These are phyloP conservation scores for Notiomystis cincta DNA, from an alignment of 2,113 vertebrate genomes.

Conservation along the genomic window DNA sequence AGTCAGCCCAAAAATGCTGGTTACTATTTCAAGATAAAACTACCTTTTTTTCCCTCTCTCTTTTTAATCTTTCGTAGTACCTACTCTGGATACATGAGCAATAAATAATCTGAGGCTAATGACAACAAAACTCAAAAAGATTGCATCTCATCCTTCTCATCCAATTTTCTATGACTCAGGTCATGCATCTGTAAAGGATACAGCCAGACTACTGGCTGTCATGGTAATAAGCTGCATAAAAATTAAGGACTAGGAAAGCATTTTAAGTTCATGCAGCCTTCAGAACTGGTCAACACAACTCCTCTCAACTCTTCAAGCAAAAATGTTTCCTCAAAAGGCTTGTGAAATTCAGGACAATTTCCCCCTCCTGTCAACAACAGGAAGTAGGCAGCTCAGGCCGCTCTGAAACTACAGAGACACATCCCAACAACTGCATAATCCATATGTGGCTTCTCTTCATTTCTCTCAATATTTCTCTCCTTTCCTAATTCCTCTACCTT, in stretches of 20 bases:
- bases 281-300: background rate
- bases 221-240: background rate
- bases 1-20: background rate
- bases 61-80: background rate
- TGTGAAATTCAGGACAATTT: background rate
- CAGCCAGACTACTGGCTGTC: background rate
- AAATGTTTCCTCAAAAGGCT: background rate
- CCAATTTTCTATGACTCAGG: background rate
- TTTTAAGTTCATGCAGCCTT: background rate
- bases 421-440: background rate
- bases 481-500: background rate
- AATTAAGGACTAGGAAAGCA: background rate
- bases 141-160: background rate
- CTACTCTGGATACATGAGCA: background rate
- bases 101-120: background rate
- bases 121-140: background rate
- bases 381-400: background rate
- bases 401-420: background rate
- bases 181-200: background rate
- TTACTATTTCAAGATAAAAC: background rate
- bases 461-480: background rate
- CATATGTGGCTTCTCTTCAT: background rate
- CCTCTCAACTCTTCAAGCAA: background rate
- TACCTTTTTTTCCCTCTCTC: background rate
- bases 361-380: rapidly evolving